phyloP scores from a whole-genome alignment of 2,113 vertebrate genomes.

The Gallinago paraguaiae region DNA sequence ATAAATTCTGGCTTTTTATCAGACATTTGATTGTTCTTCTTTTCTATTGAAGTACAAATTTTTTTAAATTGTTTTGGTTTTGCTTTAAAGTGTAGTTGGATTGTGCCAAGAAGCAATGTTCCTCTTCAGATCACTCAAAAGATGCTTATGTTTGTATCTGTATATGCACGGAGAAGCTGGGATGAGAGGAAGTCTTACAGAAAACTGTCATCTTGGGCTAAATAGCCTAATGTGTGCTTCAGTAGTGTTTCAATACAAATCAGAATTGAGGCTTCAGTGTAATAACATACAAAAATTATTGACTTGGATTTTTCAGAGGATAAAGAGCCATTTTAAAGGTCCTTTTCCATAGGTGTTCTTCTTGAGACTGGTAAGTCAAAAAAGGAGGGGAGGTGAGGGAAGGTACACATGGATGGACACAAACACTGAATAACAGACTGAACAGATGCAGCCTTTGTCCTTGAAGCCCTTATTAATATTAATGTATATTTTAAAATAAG shows the following conservation, averaged over 20 bases:
- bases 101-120: not conserved
- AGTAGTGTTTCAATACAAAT: not conserved
- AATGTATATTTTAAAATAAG: not conserved
- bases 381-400: not conserved
- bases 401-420: not conserved
- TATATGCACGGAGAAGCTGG: not conserved
- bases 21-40: not conserved
- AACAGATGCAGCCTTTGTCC: not conserved
- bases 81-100: not conserved
- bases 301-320: not conserved
- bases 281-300: not conserved
- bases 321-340: not conserved
- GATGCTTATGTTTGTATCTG: rapidly evolving
- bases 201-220: not conserved
- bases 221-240: not conserved
- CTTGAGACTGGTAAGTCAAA: not conserved
- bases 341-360: rapidly evolving
- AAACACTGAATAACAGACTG: not conserved
- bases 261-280: not conserved
- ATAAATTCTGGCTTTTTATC: not conserved
- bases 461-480: not conserved
- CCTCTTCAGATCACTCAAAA: not conserved
- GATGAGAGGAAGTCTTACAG: not conserved
- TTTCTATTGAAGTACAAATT: not conserved
- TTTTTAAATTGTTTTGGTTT: not conserved